Evolutionary conservation across 1,140 invertebrate genomes (phyloP), one percentile per base, ranked within the genome.

Genomic region (Luehdorfia chinensis): DNA sequence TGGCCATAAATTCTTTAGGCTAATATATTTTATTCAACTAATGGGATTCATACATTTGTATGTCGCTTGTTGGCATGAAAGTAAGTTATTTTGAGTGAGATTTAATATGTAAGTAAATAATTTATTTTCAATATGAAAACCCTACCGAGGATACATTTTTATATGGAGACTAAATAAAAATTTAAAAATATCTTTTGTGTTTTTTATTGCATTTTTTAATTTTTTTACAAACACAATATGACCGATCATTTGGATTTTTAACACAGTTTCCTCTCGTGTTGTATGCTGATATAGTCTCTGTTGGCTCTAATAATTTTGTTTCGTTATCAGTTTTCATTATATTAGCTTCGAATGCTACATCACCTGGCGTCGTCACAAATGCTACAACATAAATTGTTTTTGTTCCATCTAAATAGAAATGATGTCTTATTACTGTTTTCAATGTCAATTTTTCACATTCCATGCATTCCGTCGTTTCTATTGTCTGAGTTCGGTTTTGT

Each of bases 241-340:
- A 47, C 9, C 65, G 57, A 50, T 72, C 50, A 15, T 55, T 39
- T 1, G 48, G 30, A 31, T 66, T 52, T 43, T 55, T 25, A 6
- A 66, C 75, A 58, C 78, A 83, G 15, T 50, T 59, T 2, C 74
- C 74, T 52, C 45, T 65, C 0, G 14, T 31, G 36, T 70, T 74
- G n/a, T 73, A 71, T 9, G 43, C 28, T 7, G 70, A 53, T 46
- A 75, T 72, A 13, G 70, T 60, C 13, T 69, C 31, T 4, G 50
- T 68, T 4, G 55, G 51, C 1, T 25, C 11, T n/a, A 75, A 4
- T 11, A 77, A 32, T 16, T 30, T 58, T 2, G 65, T 55, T 33
- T 53, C 46, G 3, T 49, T 39, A 9, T 48, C 47, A 6, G 53
- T 46, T 16, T 62, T 51, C 23, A 66, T 33, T 19, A 78, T 47